Evolutionary conservation across 2,113 vertebrate species (phyloP).

Genomic region (Coptodon rendalli): DNA sequence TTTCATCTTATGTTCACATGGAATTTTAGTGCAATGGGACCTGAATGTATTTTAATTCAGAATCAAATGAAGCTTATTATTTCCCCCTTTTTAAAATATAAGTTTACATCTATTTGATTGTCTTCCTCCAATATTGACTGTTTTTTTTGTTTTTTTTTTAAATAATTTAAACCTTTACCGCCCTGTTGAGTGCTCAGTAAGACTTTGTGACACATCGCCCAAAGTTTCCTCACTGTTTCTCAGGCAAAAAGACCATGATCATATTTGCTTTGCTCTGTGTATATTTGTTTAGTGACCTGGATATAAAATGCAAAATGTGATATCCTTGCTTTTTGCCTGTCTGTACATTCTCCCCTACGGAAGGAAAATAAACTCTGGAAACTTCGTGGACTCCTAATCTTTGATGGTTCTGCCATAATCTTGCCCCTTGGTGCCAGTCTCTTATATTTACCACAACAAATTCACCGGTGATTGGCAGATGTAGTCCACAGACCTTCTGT

Average conservation of each 20-base stretch:
- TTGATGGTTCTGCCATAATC: neutral
- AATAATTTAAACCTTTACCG: neutral
- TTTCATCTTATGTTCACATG: neutral
- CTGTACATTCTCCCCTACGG: constrained; percentile 38
- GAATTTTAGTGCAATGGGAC: neutral
- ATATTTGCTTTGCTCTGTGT: constrained; percentile 28
- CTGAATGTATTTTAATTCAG: neutral
- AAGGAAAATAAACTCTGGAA: constrained; percentile 59
- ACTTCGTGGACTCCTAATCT: neutral
- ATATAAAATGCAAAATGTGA: constrained; percentile 52
- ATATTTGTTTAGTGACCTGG: constrained; percentile 39
- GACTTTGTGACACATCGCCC: neutral
- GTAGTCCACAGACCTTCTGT: neutral
- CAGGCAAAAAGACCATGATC: neutral
- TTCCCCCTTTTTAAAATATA: neutral
- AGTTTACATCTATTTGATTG: neutral
- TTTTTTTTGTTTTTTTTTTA: rapidly evolving
- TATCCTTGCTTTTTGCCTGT: constrained; percentile 58
- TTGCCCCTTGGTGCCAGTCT: neutral
- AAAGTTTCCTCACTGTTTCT: neutral
- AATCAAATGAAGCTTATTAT: neutral
- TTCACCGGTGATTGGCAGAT: neutral
- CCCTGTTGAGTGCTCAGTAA: neutral
- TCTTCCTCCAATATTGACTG: neutral
- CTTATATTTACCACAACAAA: neutral